Evolutionary conservation across 2,797 vertebrate species (phyloP).

Genomic region (Margarornis squamiger): DNA sequence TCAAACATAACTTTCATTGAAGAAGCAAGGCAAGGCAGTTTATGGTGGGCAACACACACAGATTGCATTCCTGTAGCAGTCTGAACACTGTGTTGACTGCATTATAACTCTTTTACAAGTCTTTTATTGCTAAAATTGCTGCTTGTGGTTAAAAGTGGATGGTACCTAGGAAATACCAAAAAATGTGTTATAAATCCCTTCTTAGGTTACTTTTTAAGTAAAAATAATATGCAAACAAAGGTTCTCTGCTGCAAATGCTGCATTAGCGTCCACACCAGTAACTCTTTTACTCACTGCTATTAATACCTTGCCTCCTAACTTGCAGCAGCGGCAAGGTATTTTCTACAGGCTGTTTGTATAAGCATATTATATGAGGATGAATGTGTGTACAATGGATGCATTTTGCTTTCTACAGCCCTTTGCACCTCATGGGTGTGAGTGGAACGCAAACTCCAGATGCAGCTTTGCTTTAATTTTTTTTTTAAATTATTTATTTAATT

Average conservation of each 20-base stretch:
- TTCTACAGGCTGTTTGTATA: not conserved
- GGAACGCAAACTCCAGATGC: not conserved
- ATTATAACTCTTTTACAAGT: not conserved
- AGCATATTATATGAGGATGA: not conserved
- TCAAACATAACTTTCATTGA: not conserved
- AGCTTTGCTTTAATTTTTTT: not conserved
- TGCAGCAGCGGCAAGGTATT: not conserved
- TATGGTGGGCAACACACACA: not conserved
- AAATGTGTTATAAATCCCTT: not conserved
- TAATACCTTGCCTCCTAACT: not conserved
- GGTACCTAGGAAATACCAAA: not conserved
- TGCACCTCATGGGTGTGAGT: rapidly evolving
- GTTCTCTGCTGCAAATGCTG: not conserved
- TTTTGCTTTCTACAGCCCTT: not conserved
- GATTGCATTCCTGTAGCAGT: not conserved
- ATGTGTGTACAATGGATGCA: not conserved
- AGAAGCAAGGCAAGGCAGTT: not conserved
- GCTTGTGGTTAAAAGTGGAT: not conserved
- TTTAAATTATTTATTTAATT: not conserved
- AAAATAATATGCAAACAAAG: not conserved
- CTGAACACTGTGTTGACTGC: not conserved
- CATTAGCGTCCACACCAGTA: not conserved
- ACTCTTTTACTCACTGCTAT: not conserved
- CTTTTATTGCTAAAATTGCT: slow-evolving; percentile 17
- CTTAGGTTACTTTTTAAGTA: slow-evolving; percentile 5